Evolutionary conservation across 1,140 invertebrate genomes (phyloP).

Genomic region (Drosophila neocordata): DNA sequence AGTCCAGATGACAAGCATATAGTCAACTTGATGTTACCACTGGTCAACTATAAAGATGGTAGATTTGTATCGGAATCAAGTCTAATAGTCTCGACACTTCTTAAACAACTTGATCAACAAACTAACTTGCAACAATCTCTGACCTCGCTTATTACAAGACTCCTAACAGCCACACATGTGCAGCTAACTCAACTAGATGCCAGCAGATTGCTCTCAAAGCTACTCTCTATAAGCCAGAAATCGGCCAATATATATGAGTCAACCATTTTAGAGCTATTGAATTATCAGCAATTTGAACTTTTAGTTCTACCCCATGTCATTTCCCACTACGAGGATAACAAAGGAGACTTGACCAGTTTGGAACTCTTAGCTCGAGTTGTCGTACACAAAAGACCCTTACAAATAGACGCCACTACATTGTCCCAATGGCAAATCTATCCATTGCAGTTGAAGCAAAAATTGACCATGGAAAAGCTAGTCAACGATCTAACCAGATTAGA

Average conservation of each 20-base stretch:
- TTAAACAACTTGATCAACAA: slow-evolving; percentile 79
- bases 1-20: slow-evolving; percentile 26
- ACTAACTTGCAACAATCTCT: slow-evolving; percentile 12
- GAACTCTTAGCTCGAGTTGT: slow-evolving; percentile 88
- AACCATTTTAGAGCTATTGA: slow-evolving; percentile 86
- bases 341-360: slow-evolving; percentile 82
- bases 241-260: slow-evolving; percentile 84
- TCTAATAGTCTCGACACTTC: slow-evolving; percentile 83
- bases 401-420: slow-evolving; percentile 85
- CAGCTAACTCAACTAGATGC: slow-evolving; percentile 88
- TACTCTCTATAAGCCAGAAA: slow-evolving; percentile 84
- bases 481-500: slow-evolving; percentile 37
- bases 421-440: slow-evolving; percentile 87
- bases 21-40: slow-evolving; percentile 84
- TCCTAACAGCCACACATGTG: slow-evolving; percentile 81
- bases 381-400: slow-evolving; percentile 86
- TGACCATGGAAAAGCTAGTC: slow-evolving; percentile 41
- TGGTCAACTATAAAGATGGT: slow-evolving; percentile 86
- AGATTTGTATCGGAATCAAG: slow-evolving; percentile 85
- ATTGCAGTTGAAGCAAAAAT: slow-evolving; percentile 84
- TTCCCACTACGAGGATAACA: slow-evolving; percentile 85
- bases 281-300: slow-evolving; percentile 88
- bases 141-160: slow-evolving; percentile 46
- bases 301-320: slow-evolving; percentile 89
- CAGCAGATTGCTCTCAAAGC: slow-evolving; percentile 86